A percentile compares a stretch with the other conserved stretches of the same genome.
phyloP scores from a whole-genome alignment of 1,140 invertebrate species.

The Bombus superbus region DNA sequence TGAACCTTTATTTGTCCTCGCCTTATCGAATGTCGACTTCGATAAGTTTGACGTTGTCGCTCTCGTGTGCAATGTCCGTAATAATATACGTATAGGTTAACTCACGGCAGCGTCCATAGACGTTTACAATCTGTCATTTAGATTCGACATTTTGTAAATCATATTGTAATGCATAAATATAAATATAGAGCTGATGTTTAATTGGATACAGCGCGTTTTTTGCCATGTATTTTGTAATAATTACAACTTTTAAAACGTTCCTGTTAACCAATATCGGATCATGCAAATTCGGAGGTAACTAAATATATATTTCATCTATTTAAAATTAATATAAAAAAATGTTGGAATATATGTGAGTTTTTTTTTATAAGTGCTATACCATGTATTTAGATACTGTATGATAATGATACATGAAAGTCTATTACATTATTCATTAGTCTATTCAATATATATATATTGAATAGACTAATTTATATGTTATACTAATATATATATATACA shows the following conservation, averaged over 20 bases:
- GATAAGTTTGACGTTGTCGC: conserved; percentile 33
- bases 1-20: conserved; percentile 16
- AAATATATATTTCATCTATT: background rate
- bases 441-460: too few species aligned
- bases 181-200: conserved; percentile 23
- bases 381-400: background rate
- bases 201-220: conserved; percentile 1
- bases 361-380: background rate
- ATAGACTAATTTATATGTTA: too few species aligned
- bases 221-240: conserved; percentile 56
- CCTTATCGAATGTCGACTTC: conserved; percentile 15
- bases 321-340: background rate
- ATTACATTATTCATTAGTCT: background rate
- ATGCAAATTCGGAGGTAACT: conserved; percentile 40
- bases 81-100: conserved; percentile 58
- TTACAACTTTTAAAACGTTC: conserved; percentile 24
- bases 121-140: conserved; percentile 40
- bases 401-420: background rate
- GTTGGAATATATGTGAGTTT: background rate
- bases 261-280: conserved; percentile 29
- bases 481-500: fast-evolving
- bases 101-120: conserved; percentile 42
- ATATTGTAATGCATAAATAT: conserved; percentile 39
- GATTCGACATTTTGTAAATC: conserved; percentile 33
- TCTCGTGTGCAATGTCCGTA: conserved; percentile 5